phyloP scores from a whole-genome alignment of 2,113 vertebrate species.

The Panthera uncia region DNA sequence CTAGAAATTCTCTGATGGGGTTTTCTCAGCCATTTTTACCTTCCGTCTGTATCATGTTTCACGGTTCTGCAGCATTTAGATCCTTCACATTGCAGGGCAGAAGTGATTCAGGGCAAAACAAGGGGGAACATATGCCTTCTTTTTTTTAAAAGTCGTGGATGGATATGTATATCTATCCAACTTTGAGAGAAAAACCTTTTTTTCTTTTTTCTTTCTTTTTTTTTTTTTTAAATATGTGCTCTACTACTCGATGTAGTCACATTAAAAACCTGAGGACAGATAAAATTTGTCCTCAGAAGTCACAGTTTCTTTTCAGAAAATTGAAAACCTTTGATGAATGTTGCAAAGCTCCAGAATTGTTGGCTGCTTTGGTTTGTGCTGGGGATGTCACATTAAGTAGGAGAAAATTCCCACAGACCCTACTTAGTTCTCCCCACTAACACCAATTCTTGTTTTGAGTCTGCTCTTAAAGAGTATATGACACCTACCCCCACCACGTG shows the following conservation, averaged over 20 bases:
- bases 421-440: not conserved
- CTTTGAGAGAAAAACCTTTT: not conserved
- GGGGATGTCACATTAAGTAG: not conserved
- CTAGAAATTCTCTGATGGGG: not conserved
- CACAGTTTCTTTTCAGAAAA: constrained; percentile 18
- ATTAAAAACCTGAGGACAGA: not conserved
- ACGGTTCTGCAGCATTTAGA: not conserved
- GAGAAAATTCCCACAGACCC: not conserved
- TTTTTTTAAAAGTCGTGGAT: not conserved
- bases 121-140: not conserved
- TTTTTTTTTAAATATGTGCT: not conserved
- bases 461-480: not conserved
- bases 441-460: not conserved
- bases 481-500: not conserved
- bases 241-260: not conserved
- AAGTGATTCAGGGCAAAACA: not conserved
- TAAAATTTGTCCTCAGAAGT: constrained; percentile 35
- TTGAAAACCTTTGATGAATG: not conserved
- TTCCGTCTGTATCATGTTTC: not conserved
- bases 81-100: not conserved
- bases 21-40: constrained; percentile 15
- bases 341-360: not conserved
- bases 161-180: not conserved
- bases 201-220: not conserved
- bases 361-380: not conserved